Evolutionary conservation across 2,888 invertebrate species (phyloP).

Genomic region (Andrena hattorfiana): DNA sequence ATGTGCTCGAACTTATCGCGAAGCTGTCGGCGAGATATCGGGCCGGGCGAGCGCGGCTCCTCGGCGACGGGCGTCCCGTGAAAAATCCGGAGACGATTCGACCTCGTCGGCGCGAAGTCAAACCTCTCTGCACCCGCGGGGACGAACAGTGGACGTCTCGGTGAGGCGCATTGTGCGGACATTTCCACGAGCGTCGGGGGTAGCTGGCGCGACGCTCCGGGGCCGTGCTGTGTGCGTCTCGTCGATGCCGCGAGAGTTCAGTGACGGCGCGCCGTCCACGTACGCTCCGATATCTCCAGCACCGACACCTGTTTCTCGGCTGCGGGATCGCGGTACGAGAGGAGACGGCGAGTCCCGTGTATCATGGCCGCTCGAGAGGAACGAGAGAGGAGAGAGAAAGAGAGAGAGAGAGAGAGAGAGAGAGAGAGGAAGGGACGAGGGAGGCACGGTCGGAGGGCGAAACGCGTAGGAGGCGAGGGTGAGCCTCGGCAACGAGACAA

Average conservation of each 20-base stretch:
- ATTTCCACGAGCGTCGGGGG: constrained; percentile 61
- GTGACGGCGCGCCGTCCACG: constrained; percentile 2
- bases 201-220: neutral
- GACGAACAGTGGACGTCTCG: constrained; percentile 49
- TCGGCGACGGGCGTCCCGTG: constrained; percentile 23
- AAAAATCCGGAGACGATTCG: constrained; percentile 37
- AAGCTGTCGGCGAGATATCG: constrained; percentile 25
- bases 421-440: neutral
- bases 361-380: constrained; percentile 40
- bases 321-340: constrained; percentile 20
- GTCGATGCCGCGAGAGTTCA: constrained; percentile 31
- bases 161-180: constrained; percentile 67
- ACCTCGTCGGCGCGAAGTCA: constrained; percentile 61
- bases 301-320: constrained; percentile 40
- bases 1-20: neutral
- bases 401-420: neutral
- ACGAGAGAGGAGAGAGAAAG: neutral
- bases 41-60: constrained; percentile 14
- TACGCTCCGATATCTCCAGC: neutral
- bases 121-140: constrained; percentile 43
- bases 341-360: constrained; percentile 1
- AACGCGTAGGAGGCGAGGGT: neutral
- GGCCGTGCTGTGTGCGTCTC: constrained; percentile 26
- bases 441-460: neutral
- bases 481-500: constrained; percentile 33